Conservation (phyloP, 2,888 invertebrate genomes). For the Eledona agricola region DNA sequence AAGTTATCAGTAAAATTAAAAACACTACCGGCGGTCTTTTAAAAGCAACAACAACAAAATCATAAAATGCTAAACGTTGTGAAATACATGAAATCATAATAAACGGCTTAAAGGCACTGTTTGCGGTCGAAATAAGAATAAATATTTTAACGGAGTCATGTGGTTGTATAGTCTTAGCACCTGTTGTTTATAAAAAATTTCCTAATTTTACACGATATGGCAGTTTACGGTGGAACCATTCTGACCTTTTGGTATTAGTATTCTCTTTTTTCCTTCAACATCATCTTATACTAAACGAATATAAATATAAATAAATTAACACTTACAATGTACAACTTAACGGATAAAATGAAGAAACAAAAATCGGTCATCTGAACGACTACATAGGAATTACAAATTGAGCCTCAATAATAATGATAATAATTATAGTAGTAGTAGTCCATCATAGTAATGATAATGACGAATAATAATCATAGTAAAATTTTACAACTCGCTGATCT, state of each 20-base stretch:
- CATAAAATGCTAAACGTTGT: constrained; percentile 24
- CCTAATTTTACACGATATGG: constrained; percentile 28
- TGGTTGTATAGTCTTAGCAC: constrained; percentile 30
- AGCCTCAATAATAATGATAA: constrained; percentile 28
- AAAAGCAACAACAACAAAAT: constrained; percentile 28
- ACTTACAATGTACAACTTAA: constrained; percentile 31
- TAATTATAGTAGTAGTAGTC: no score
- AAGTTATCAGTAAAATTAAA: not conserved
- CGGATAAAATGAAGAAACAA: constrained; percentile 14
- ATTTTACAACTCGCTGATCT: constrained; percentile 23
- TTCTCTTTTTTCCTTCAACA: constrained; percentile 7
- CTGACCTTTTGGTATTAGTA: constrained; percentile 25
- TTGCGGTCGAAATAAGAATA: constrained; percentile 8
- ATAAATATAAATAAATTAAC: constrained; percentile 35
- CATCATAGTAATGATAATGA: no score
- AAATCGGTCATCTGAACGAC: constrained; percentile 24
- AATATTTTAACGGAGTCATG: constrained; percentile 3
- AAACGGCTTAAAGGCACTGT: constrained; percentile 30
- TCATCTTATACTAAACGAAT: constrained; percentile 11
- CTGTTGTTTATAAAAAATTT: constrained; percentile 29
- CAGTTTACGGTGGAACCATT: constrained; percentile 31
- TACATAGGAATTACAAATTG: constrained; percentile 32
- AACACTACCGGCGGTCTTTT: no score
- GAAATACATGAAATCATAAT: constrained; percentile 21
- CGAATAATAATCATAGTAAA: constrained; percentile 23